Conservation (phyloP, 2,888 invertebrate genomes). For the Clitarchus hookeri region DNA sequence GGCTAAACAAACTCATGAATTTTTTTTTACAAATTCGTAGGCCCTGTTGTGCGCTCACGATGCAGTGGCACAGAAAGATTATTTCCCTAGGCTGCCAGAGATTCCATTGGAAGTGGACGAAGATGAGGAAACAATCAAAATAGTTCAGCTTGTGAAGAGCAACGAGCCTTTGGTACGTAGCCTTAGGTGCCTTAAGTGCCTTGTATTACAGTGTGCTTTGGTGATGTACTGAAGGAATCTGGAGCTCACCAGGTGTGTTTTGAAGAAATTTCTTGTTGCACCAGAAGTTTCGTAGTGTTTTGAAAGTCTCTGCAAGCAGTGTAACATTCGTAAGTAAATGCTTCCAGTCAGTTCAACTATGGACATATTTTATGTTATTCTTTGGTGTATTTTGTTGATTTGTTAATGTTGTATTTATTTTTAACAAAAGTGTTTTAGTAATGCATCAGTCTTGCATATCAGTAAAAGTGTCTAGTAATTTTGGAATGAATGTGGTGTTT, state of each 20-base stretch:
- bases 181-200: background rate
- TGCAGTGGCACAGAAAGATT: constrained; percentile 93
- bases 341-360: background rate
- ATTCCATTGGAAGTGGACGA: constrained; percentile 86
- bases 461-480: too few relatives aligned
- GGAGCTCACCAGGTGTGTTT: background rate
- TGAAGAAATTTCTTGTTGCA: background rate
- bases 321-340: background rate
- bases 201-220: background rate
- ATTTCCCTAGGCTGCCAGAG: constrained; percentile 88
- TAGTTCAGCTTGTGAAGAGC: constrained; percentile 94
- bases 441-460: too few relatives aligned
- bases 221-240: background rate
- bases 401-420: too few relatives aligned
- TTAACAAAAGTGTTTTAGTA: too few relatives aligned
- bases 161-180: constrained; percentile 91
- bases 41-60: constrained; percentile 92
- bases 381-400: too few relatives aligned
- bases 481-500: too few relatives aligned
- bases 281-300: background rate
- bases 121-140: constrained; percentile 94
- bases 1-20: background rate
- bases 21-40: constrained; percentile 57
- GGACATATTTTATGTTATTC: too few relatives aligned
- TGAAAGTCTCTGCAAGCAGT: background rate